Base-by-base conservation (phyloP, 2,888 invertebrate species). In the Aelia acuminata region DNA sequence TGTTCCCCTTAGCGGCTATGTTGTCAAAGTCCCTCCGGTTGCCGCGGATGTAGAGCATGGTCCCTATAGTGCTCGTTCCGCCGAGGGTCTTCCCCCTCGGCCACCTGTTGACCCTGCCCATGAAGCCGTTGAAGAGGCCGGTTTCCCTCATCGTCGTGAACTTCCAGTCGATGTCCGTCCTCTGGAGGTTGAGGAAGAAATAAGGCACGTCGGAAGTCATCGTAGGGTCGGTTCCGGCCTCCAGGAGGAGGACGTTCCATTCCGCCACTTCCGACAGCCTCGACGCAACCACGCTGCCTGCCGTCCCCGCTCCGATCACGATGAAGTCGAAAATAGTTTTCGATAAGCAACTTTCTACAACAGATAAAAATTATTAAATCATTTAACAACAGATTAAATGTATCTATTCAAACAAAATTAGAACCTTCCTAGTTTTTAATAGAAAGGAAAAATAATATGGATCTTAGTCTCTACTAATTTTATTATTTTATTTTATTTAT, bases 31-130 rank as follows among this genome's bases (percentile, higher is more conserved):
- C 96, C 5, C 91, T 91, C 4, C 94, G 93, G 91, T 94, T 94
- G 0, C 96, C 96, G 4, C 94, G 92, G 0, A 95, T 91, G 91
- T 96, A 95, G 0, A 95, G 89, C 95, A 96, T 95, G 20, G 93
- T 94, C 91, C 96, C 96, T 8, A 95, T 93, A 0, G 93, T 92
- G n/a, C 95, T 94, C 2, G 94, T 93, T 0, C 96, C 96, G 0
- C 96, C 96, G n/a, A 95, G 92, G 20, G 94, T 94, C 91, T 95
- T 95, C 0, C 95, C 95, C 26, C 94, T 92, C 0, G 94, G 93
- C 94, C 94, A 95, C 85, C 91, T 92, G 90, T 94, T 94, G 18
- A 91, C 88, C 47, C 91, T 91, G 10, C 91, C 91, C 50, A 91
- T 91, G 88, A 91, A 91, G 3, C 93, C 92, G 47, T 92, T 90